Evolutionary conservation across 2,888 invertebrate species (phyloP), one percentile per base, ranked within the genome.

Genomic region (Napeogenes sylphis): DNA sequence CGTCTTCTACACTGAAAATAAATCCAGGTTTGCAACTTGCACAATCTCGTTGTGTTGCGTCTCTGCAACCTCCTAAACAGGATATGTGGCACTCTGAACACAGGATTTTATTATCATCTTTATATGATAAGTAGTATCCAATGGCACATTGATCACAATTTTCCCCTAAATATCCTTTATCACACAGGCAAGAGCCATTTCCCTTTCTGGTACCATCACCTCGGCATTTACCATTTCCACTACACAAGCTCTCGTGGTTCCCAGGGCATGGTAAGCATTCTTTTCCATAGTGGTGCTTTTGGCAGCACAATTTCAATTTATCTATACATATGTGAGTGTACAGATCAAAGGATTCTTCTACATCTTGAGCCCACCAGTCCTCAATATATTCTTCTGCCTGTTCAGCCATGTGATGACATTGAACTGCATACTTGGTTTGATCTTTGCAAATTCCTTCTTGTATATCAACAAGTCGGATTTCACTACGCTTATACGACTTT

Each of bases 181-280:
- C 94, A 83, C 99, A 99, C 13, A 92, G 86, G 79, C 99, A 99
- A 66, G 94, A 93, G 0, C 99, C 99, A 77, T 95, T 97, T 0
- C 99, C 99, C 82, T 96, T 96, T 54, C 98, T 92, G 0, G 98
- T 98, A 0, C 99, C 99, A 67, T 94, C 94, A 0, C 99, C 99
- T 68, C 93, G 84, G 70, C 93, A 93, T 80, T 94, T 94, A 0
- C 98, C 98, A 86, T 95, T 96, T 2, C 94, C 95, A 70, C 84
- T 94, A 80, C 99, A 99, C 59, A 97, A 86, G 61, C 92, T 92
- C 55, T 92, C 91, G 45, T 94, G 94, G 72, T 92, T 93, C 1
- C 97, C 97, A 0, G 91, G 91, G 80, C 99, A 99, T 0, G 95
- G 93, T 13, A 85, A 84, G 79, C 99, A 99, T 6, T 94, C 91